These are phyloP conservation scores for Lophotriccus pileatus DNA, from an alignment of 2,797 vertebrate genomes.

Conservation along the genomic window DNA sequence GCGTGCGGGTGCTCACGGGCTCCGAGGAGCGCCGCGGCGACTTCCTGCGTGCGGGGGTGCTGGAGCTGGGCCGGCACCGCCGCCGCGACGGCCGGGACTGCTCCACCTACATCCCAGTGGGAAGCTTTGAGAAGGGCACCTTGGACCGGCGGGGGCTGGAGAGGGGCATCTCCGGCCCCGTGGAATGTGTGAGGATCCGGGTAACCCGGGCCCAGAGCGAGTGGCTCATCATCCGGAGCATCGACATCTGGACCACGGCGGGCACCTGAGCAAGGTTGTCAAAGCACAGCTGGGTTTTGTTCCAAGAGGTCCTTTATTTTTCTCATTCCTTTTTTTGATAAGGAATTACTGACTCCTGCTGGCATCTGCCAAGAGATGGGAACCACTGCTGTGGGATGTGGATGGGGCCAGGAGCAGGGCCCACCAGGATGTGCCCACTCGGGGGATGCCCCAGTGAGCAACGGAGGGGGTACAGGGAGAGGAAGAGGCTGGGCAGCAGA, in stretches of 20 bases:
- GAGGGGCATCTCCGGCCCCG: not conserved
- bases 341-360: not conserved
- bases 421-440: not conserved
- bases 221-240: conserved; percentile 81
- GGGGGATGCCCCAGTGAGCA: not conserved
- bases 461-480: accelerated
- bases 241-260: conserved; percentile 71
- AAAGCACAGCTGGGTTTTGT: accelerated
- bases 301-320: not conserved
- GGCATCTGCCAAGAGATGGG: not conserved
- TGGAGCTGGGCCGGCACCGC: conserved; percentile 76
- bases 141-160: conserved; percentile 63
- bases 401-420: accelerated
- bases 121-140: conserved; percentile 74
- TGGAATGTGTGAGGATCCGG: conserved; percentile 80
- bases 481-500: not conserved
- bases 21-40: conserved; percentile 50
- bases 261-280: not conserved
- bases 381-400: not conserved
- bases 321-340: not conserved
- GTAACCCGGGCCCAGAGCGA: conserved; percentile 76
- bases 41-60: conserved; percentile 70
- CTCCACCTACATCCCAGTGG: conserved; percentile 68
- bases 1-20: conserved; percentile 78
- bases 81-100: conserved; percentile 35